Conservation (phyloP, 1,140 invertebrate species). For the Drosophila ananassae region DNA sequence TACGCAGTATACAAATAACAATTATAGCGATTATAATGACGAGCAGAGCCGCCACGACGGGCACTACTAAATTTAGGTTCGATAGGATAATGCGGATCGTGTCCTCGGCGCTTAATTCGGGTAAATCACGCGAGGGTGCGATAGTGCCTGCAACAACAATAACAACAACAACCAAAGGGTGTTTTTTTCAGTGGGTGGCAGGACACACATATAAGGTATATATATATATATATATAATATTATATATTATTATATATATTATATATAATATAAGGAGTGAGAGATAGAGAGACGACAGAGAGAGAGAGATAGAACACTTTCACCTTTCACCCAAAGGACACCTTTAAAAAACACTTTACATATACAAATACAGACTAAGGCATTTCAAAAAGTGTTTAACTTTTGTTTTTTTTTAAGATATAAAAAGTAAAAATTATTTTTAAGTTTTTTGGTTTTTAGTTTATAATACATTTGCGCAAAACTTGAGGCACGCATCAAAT, state of each 20-base stretch:
- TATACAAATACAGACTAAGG: slow-evolving; percentile 67
- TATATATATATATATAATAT: too few relatives aligned
- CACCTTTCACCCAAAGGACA: slow-evolving; percentile 56
- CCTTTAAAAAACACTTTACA: slow-evolving; percentile 36
- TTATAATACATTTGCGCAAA: slow-evolving; percentile 65
- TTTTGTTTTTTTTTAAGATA: slow-evolving; percentile 1
- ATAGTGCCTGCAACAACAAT: slow-evolving; percentile 92
- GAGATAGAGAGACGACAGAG: slow-evolving; percentile 7
- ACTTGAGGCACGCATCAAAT: slow-evolving; percentile 42
- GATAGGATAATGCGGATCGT: slow-evolving; percentile 92
- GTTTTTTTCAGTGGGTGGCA: slow-evolving; percentile 42
- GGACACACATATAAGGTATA: slow-evolving; percentile 17
- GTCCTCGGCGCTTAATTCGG: slow-evolving; percentile 90
- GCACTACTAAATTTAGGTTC: slow-evolving; percentile 96
- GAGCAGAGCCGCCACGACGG: slow-evolving; percentile 94
- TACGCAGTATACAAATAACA: slow-evolving; percentile 94
- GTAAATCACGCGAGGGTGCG: slow-evolving; percentile 94
- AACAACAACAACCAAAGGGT: slow-evolving; percentile 78
- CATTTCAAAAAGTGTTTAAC: slow-evolving; percentile 30
- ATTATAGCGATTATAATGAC: slow-evolving; percentile 96
- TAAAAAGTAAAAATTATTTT: background rate
- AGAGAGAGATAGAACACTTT: slow-evolving; percentile 35
- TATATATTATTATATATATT: too few relatives aligned
- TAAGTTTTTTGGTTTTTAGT: slow-evolving; percentile 2
- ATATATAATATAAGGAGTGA: too few relatives aligned